These are phyloP conservation scores for Leptinotarsa rubiginosa DNA, from an alignment of 2,888 invertebrate species.

Conservation along the genomic window DNA sequence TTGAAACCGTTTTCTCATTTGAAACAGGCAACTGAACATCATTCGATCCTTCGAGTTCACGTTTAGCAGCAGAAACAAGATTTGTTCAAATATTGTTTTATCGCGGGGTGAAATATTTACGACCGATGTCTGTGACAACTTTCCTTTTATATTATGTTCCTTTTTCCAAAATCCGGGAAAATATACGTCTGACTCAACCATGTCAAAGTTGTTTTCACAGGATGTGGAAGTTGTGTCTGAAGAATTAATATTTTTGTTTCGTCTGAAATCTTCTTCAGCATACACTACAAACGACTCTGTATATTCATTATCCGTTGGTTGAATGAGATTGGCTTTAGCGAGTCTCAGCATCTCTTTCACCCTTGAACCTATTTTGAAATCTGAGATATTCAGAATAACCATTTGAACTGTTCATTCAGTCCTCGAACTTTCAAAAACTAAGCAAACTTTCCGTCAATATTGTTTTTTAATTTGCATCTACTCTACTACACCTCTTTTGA, in stretches of 20 bases:
- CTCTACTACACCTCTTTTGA: not conserved
- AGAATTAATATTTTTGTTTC: not conserved
- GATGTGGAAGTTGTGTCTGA: not conserved
- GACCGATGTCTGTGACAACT: not conserved
- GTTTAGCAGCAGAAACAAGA: not conserved
- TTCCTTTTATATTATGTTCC: not conserved
- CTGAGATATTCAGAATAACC: not conserved
- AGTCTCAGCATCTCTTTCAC: not conserved
- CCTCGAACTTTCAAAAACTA: not conserved
- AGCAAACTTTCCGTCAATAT: not conserved
- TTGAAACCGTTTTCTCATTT: not conserved
- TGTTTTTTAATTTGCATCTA: not conserved
- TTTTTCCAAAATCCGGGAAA: not conserved
- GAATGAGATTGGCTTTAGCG: not conserved
- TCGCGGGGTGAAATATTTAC: not conserved
- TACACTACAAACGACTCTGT: not conserved
- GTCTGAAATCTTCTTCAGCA: not conserved
- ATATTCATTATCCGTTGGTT: not conserved
- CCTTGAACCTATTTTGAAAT: not conserved
- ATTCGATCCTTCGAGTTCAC: not conserved
- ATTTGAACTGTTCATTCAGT: not conserved
- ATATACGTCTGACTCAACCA: not conserved
- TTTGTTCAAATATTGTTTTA: not conserved
- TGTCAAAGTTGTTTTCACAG: not conserved
- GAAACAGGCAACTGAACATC: not conserved